Conservation (phyloP, 2,113 vertebrate genomes). For the Leptobrachium ailaonicum region DNA sequence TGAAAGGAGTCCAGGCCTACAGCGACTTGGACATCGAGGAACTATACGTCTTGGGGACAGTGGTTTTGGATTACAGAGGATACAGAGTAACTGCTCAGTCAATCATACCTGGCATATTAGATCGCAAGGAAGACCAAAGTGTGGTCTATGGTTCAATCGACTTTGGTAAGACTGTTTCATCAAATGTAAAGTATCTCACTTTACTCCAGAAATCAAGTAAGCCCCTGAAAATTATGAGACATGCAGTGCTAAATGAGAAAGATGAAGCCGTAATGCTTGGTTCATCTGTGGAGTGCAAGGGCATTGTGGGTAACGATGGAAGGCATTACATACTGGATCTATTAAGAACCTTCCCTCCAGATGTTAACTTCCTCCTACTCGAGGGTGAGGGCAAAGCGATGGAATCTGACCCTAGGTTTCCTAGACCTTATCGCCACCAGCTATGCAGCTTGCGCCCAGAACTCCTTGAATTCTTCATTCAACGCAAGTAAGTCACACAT, state of each 20-base stretch:
- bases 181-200: constrained; percentile 64
- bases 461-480: constrained; percentile 68
- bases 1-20: constrained; percentile 71
- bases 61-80: constrained; percentile 75
- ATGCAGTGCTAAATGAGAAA: constrained; percentile 61
- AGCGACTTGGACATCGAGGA: constrained; percentile 63
- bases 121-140: constrained; percentile 59
- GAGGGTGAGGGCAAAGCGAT: constrained; percentile 57
- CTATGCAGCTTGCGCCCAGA: constrained; percentile 74
- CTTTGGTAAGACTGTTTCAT: constrained; percentile 65
- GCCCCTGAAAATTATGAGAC: constrained; percentile 66
- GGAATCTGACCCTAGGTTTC: constrained; percentile 57
- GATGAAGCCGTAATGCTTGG: constrained; percentile 67
- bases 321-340: constrained; percentile 77
- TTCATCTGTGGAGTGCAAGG: constrained; percentile 74
- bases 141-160: constrained; percentile 70
- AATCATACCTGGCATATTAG: constrained; percentile 72
- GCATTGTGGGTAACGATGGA: constrained; percentile 74
- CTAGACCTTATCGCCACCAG: constrained; percentile 62
- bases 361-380: constrained; percentile 70
- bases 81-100: constrained; percentile 76
- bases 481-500: constrained; percentile 70
- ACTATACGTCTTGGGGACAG: constrained; percentile 76
- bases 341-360: constrained; percentile 70
- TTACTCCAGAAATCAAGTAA: constrained; percentile 70